Evolutionary conservation across 2,797 vertebrate species (phyloP), one percentile per base, ranked within the genome.

Genomic region (Fringilla coelebs): DNA sequence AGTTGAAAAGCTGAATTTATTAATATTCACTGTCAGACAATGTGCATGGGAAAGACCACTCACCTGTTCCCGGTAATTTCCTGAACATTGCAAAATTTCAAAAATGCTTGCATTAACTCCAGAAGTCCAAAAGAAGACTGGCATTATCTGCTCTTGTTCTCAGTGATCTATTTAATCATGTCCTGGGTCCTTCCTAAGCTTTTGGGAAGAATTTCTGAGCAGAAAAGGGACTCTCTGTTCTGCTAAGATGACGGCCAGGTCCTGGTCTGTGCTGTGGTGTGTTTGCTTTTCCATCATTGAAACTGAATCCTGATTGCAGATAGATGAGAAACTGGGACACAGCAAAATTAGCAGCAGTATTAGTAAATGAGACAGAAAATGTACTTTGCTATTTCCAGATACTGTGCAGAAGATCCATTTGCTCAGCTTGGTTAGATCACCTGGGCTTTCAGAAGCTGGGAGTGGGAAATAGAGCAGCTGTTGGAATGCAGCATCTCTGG

Each of bases 281-380:
- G 16, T 54, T 52, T 81, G 46, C 49, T 63, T 86, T 71, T 65
- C 65, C 57, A 49, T 58, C 54, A 78, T 51, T 36, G 40, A 17
- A 72, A n/a, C 32, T 62, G 48, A 72, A 25, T 75, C 72, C 36
- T 81, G 57, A 54, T 46, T 81, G 84, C 83, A 88, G 70, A 31
- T 68, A 83, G 80, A 20, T 0, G 0, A 41, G 65, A 90, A 92
- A 93, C 62, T 86, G 66, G 62, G 80, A 6, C 83, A 40, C 32
- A 34, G 71, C 62, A 75, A 86, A 92, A 78, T 86, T 72, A 90
- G 70, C 62, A 86, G 54, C 66, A 62, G 16, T 43, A 57, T 80
- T 80, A 90, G 66, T 65, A 19, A 80, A 41, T 29, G 62, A 76
- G 70, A 80, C 32, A 49, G 48, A 58, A 77, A 73, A 38, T 1